Evolutionary conservation across 2,113 vertebrate species (phyloP), one percentile per base, ranked within the genome.

Genomic region (Scomber japonicus): DNA sequence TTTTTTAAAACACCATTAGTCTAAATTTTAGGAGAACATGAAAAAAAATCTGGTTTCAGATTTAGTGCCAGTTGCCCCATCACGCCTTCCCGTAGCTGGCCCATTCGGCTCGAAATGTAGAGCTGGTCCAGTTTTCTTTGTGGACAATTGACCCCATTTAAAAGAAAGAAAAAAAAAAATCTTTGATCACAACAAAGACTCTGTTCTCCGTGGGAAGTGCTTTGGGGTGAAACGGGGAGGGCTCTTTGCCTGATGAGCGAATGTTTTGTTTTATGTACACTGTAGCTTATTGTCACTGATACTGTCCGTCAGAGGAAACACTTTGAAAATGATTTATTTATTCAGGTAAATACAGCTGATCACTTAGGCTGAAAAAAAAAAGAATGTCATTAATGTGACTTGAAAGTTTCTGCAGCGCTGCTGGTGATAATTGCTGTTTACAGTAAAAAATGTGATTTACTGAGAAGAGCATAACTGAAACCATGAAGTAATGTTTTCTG

Each of bases 221-320:
- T 80, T 46, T 49, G 59, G 35, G 30, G 44, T 62, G 60, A 62
- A 61, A 64, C 17, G 55, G 16, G 51, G 11, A 40, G 24, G 57
- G 51, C 11, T 31, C 27, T 10, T 17, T 45, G 51, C 64, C 68
- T 19, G 14, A 61, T 48, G n/a, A 63, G 35, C 68, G 51, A 78
- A 69, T 61, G 62, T 82, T 86, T 81, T 57, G 46, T 84, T 74
- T 75, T 35, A 31, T 49, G 35, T 11, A 68, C 75, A 87, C 82
- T 87, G 84, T 65, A 78, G 45, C 60, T 72, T 62, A 51, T 55
- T 71, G 40, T 77, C 59, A 56, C 14, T 71, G 12, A 17, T 31
- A 4, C 7, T 55, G 56, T 73, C n/a, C 17, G 3, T 61, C 12
- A 51, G 35, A 78, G 53, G 2, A 80, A 80, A 62, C 19, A 55